Evolutionary conservation across 2,113 vertebrate genomes (phyloP), one percentile per base, ranked within the genome.

Genomic region (Nannobrachium achirus): DNA sequence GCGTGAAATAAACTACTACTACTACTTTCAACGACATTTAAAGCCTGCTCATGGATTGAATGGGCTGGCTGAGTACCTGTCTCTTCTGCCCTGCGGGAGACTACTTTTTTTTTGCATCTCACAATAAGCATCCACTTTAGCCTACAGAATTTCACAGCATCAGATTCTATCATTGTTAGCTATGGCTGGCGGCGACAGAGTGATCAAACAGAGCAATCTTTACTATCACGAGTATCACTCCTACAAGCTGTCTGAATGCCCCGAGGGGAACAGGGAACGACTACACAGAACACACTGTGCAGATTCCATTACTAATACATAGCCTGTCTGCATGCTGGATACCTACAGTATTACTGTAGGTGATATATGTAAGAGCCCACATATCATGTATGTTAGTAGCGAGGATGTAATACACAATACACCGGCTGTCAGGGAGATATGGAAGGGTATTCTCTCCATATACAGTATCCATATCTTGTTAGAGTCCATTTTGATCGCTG

Each of bases 191-290:
- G 1, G n/a, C 18, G 40, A 44, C 56, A 59, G 15, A 18, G 56
- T 13, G 14, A 59, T 59, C 56, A 18, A 59, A 59, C 40, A 59
- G 39, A 53, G 25, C 49, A 10, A 69, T 75, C 40, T 6, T 9
- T 48, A 33, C 14, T 13, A 42, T 9, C 18, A 16, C 5, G 9
- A 33, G 33, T 10, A 33, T 33, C 25, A 33, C 6, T 33, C 25
- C 25, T 33, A 33, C 25, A n/a, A n/a, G 11, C 20, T n/a, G 11
- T n/a, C 9, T 59, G 11, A 11, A 62, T 39, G 20, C 14, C 49
- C 16, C 1, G 19, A 53, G 51, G 51, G 51, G 51, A 5, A 10
- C 8, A 2, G 4, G 5, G 8, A 20, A 11, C 8, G 16, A 53
- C 45, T 48, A 48, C 51, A 53, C 8, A 53, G 25, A 20, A 52